Evolutionary conservation across 37 sponge, comb jelly and placozoan genomes (phyloP), one percentile per base, ranked within the genome.

Genomic region (Ephydatia muelleri): DNA sequence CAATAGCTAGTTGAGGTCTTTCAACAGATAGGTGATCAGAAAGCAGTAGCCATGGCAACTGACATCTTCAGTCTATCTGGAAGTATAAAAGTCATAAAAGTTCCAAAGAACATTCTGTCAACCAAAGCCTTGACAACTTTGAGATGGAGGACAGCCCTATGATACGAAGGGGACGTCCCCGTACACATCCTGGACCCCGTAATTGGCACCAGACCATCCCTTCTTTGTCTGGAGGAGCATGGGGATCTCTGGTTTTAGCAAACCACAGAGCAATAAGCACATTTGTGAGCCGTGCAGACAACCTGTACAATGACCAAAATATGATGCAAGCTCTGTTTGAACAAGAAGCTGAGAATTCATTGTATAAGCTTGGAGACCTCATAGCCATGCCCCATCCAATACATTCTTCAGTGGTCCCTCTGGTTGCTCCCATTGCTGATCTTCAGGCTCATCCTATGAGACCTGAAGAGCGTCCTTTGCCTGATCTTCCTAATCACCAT

Each of bases 21-120:
- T 47, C 80, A 86, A 33, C 38, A 78, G 30, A 16, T 79, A 29
- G 86, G 86, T 68, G 86, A 86, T 38, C 39, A 69, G 21, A 70
- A 67, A 5, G 49, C 80, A 57, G 57, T 57, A 57, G 57, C 57
- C 57, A 57, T 57, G 57, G 57, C 57, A 13, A 57, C 57, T 19
- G 57, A 11, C 57, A 57, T 57, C 12, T 57, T 21, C 9, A 5
- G 9, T 57, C 57, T 5, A 57, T 57, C 16, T 16, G 9, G 57
- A 57, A 57, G 16, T 21, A 57, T 21, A 57, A 11, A 57, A 57
- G 16, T 21, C 57, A 57, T 57, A 57, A 21, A 57, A 11, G 19
- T 1, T 57, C 57, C 57, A 57, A 57, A 57, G 16, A 1, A 14
- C 6, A 21, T 57, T 57, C 57, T 16, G 57, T 57, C 57, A 57